Percentiles rank a stretch among this genome's conserved stretches.
Conservation (phyloP, 2,888 invertebrate species). For the Phalangium opilio region DNA sequence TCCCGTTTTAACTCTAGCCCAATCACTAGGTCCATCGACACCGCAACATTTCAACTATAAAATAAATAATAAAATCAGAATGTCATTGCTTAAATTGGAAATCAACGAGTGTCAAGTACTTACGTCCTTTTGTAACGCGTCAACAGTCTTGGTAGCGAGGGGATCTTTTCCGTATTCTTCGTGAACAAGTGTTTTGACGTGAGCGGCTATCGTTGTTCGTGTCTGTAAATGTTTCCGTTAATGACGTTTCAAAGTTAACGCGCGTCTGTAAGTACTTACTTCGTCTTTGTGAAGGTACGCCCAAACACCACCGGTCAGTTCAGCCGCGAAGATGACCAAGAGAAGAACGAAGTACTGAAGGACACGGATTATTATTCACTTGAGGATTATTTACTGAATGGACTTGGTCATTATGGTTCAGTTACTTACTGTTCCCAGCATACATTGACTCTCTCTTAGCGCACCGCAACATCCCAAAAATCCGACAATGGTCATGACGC, state of each 20-base stretch:
- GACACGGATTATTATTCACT: neutral
- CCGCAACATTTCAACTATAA: constrained; percentile 60
- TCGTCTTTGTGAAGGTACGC: constrained; percentile 51
- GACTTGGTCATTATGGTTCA: too few relatives aligned
- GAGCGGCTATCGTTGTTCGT: constrained; percentile 45
- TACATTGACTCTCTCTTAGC: constrained; percentile 56
- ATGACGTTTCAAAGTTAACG: too few relatives aligned
- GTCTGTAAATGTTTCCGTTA: constrained; percentile 35
- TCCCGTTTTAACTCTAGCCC: constrained; percentile 34
- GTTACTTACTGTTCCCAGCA: constrained; percentile 53
- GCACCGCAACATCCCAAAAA: constrained; percentile 73
- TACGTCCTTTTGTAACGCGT: constrained; percentile 45
- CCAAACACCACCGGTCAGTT: constrained; percentile 62
- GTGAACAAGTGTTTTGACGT: constrained; percentile 46
- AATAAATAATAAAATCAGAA: constrained; percentile 9
- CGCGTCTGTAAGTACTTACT: constrained; percentile 15
- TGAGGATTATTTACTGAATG: too few relatives aligned
- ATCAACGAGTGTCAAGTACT: constrained; percentile 10
- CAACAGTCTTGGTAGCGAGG: constrained; percentile 44
- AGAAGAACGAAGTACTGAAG: constrained; percentile 57
- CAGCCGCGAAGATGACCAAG: constrained; percentile 56
- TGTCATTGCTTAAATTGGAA: neutral
- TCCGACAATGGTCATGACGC: constrained; percentile 54
- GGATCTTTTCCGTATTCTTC: constrained; percentile 40
- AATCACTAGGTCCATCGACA: constrained; percentile 51